Percentiles rank a stretch among this genome's conserved stretches.
These are phyloP conservation scores for Channa argus DNA, from an alignment of 2,113 vertebrate genomes.

Conservation along the genomic window DNA sequence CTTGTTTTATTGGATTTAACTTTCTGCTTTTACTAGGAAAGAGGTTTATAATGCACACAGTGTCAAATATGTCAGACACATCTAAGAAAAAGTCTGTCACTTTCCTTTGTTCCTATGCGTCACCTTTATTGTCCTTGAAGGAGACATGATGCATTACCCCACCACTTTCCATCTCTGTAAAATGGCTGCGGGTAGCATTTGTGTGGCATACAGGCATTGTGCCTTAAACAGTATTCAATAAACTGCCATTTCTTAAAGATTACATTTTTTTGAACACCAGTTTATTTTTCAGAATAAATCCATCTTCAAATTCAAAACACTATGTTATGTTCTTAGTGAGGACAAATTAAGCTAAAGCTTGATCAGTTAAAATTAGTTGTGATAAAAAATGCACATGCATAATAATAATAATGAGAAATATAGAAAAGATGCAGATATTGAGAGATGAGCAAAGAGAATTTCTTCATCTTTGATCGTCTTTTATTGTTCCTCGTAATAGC, in stretches of 20 bases:
- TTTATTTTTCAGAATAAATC: not conserved
- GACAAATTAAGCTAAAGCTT: not conserved
- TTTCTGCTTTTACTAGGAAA: too few relatives aligned
- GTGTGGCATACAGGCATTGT: slow-evolving; percentile 23
- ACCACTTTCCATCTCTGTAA: too few relatives aligned
- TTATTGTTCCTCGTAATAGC: slow-evolving; percentile 37
- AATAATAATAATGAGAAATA: not conserved
- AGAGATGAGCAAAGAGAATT: slow-evolving; percentile 4
- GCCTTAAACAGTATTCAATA: not conserved
- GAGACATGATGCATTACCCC: not conserved
- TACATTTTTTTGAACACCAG: too few relatives aligned
- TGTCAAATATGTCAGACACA: too few relatives aligned
- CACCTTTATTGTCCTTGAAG: slow-evolving; percentile 7
- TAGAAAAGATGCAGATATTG: not conserved
- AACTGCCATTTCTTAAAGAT: too few relatives aligned
- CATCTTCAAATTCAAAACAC: not conserved
- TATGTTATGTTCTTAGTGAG: not conserved
- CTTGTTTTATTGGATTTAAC: too few relatives aligned
- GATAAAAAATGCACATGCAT: not conserved
- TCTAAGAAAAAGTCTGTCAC: too few relatives aligned
- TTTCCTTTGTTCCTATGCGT: slow-evolving; percentile 24
- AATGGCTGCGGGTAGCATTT: not conserved
- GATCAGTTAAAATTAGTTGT: not conserved
- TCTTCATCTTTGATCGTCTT: slow-evolving; percentile 16
- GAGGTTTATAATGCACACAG: too few relatives aligned